Percentiles rank a stretch among this genome's conserved stretches.
Evolutionary conservation across 1,140 invertebrate species (phyloP).

Genomic region (Bathynomus jamesi): DNA sequence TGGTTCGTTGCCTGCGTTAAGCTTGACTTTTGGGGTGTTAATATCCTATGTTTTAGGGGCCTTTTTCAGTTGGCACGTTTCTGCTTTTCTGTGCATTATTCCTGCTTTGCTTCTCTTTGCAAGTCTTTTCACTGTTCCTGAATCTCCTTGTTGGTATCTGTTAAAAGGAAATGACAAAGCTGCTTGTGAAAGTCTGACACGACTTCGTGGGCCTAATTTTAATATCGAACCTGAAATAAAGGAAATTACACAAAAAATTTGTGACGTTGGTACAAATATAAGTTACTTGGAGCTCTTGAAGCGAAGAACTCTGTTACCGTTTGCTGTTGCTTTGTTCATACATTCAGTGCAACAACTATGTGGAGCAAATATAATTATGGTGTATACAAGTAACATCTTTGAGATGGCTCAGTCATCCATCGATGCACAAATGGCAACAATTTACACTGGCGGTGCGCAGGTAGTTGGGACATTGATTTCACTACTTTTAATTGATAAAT

Average conservation of each 20-base stretch:
- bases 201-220: conserved; percentile 18
- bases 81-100: conserved; percentile 12
- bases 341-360: conserved; percentile 21
- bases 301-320: conserved; percentile 17
- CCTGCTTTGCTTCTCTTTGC: neutral
- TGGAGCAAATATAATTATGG: conserved; percentile 25
- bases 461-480: conserved; percentile 11
- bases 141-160: conserved; percentile 24
- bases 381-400: conserved; percentile 24
- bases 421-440: conserved; percentile 10
- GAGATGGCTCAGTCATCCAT: conserved; percentile 4
- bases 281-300: conserved; percentile 15
- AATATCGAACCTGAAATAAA: conserved; percentile 5
- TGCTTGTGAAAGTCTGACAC: neutral
- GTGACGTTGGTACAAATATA: conserved; percentile 9
- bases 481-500: conserved; percentile 12
- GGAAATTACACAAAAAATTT: conserved; percentile 18
- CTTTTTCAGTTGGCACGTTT: conserved; percentile 12
- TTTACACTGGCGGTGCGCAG: conserved; percentile 19
- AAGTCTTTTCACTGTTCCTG: conserved; percentile 4
- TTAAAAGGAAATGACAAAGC: conserved; percentile 10
- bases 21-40: conserved; percentile 17
- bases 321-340: conserved; percentile 17
- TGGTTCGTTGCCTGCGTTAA: conserved; percentile 9
- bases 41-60: conserved; percentile 11